Evolutionary conservation across 2,888 invertebrate genomes (phyloP), one percentile per base, ranked within the genome.

Genomic region (Carcina quercana): DNA sequence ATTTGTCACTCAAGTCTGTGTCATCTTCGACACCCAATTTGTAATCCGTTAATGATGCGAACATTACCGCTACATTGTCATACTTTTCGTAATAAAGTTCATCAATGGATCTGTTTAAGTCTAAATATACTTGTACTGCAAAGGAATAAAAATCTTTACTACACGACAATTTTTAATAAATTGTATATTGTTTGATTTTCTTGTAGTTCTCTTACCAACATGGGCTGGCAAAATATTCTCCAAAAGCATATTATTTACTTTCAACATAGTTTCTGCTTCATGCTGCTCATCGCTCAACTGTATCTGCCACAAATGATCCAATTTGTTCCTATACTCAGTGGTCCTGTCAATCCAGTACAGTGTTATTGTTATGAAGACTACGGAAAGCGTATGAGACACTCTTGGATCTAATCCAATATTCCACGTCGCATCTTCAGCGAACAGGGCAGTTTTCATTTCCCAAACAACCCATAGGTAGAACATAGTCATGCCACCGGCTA

Each of bases 171-270:
- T 20, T 20, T 5, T n/a, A 19, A 8, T 19, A n/a, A 8, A 8
- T 8, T 20, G 10, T 20, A 6, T 8, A n/a, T 19, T 6, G 19
- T 6, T 20, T 20, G 20, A 2, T 24, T 10, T 10, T 24, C 1
- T 24, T 24, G 12, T 24, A 10, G n/a, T 11, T 24, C 6, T 24
- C 87, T 60, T 67, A 94, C 94, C 96, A 43, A 98, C 97, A 70
- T 97, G 96, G 12, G 90, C 89, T 0, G 98, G 98, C 21, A 98
- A 82, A 56, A 98, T 97, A 64, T 98, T 98, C 56, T 94, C 91
- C 21, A 98, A 86, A 20, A 98, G 83, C 71, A 95, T 89, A 53
- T 92, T 94, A 68, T 97, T 97, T 0, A 96, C 92, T 49, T 90
- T 90, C 43, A 95, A 89, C 64, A 93, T 94, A n/a, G 90, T 90